phyloP scores from a whole-genome alignment of 2,113 vertebrate genomes.

The Ceratotherium simum region DNA sequence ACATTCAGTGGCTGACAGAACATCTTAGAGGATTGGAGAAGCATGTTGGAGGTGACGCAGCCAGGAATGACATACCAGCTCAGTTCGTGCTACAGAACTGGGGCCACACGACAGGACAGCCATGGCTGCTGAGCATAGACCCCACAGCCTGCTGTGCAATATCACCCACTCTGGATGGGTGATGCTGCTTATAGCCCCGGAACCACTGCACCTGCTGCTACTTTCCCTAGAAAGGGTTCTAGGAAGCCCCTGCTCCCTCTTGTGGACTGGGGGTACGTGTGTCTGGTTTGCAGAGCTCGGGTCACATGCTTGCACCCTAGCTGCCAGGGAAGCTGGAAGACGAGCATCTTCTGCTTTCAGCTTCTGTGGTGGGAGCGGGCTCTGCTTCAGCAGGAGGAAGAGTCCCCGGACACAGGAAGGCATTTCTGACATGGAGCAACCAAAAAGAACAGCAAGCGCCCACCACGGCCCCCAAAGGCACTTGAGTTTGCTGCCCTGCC shows the following conservation, averaged over 20 bases:
- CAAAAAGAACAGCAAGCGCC: too few species aligned
- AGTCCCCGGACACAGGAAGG: background rate
- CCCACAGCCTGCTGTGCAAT: background rate
- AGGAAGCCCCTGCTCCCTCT: background rate
- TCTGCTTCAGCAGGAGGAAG: background rate
- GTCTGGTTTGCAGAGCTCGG: background rate
- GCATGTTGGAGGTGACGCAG: background rate
- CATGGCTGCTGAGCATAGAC: fast-evolving
- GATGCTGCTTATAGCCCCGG: background rate
- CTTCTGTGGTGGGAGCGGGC: background rate
- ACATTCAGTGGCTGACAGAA: background rate
- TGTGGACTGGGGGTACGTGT: background rate
- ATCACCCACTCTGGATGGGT: fast-evolving
- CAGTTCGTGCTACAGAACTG: fast-evolving
- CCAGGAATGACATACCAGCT: background rate
- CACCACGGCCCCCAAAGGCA: fast-evolving
- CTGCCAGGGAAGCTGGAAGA: conserved; percentile 33
- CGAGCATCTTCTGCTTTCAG: background rate
- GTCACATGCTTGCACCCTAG: background rate
- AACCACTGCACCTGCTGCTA: fast-evolving
- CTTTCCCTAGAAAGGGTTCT: background rate
- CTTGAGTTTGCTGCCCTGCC: background rate
- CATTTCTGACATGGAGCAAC: background rate
- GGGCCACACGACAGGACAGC: fast-evolving
- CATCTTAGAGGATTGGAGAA: background rate